Evolutionary conservation across 2,113 vertebrate species (phyloP).

Genomic region (Tonatia bakeri): DNA sequence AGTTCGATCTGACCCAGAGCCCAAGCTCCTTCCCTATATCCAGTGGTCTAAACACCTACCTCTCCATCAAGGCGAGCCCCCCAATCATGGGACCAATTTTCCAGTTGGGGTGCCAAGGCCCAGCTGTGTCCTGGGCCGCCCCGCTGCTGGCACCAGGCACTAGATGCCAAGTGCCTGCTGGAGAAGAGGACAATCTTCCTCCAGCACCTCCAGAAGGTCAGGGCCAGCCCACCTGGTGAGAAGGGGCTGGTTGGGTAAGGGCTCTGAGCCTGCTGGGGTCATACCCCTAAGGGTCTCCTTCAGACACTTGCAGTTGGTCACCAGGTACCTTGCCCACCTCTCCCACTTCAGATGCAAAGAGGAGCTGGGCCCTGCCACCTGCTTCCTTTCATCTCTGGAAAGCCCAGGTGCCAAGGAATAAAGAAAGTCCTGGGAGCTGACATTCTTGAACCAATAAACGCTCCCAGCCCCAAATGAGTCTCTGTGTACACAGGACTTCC

Average conservation of each 20-base stretch:
- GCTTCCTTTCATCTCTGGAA: background rate
- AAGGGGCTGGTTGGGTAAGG: background rate
- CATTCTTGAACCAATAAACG: background rate
- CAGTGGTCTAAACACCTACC: background rate
- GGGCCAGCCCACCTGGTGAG: rapidly evolving
- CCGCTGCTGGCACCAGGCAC: background rate
- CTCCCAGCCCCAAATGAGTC: background rate
- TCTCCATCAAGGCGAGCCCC: background rate
- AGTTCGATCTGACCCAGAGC: background rate
- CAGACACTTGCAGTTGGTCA: background rate
- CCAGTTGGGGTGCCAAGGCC: background rate
- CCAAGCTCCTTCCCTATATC: rapidly evolving
- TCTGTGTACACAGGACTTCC: background rate
- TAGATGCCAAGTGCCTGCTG: background rate
- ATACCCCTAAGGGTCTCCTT: rapidly evolving
- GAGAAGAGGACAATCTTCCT: background rate
- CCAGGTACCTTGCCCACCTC: background rate
- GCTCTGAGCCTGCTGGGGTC: no score
- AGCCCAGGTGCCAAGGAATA: background rate
- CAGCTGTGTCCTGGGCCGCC: rapidly evolving
- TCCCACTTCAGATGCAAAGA: background rate
- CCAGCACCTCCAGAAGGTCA: background rate
- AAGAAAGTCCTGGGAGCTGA: background rate
- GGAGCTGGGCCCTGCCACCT: rapidly evolving
- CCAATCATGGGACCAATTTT: background rate